phyloP scores from a whole-genome alignment of 2,797 vertebrate species.

The Scomberomorus guttatus region DNA sequence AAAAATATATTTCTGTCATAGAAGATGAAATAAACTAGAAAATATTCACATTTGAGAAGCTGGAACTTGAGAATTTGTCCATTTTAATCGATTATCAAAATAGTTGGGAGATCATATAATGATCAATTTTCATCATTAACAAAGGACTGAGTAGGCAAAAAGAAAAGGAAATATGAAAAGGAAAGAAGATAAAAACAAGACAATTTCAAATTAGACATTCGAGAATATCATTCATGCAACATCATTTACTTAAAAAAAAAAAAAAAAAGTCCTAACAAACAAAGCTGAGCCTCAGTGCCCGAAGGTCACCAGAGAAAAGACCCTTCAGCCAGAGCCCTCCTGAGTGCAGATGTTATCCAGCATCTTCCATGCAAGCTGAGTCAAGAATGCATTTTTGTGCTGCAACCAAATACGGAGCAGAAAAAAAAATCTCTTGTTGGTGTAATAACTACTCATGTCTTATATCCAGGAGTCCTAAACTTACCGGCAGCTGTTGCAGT shows the following conservation, averaged over 20 bases:
- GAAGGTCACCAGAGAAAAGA: conserved; percentile 48
- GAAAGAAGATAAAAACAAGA: not conserved
- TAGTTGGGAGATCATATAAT: too few species aligned
- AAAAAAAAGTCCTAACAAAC: not conserved
- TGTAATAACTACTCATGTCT: not conserved
- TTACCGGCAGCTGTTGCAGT: conserved; percentile 11
- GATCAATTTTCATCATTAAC: not conserved
- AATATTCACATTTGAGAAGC: not conserved
- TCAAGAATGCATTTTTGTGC: conserved; percentile 73
- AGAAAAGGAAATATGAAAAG: not conserved
- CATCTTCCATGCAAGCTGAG: conserved; percentile 66
- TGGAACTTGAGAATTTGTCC: too few species aligned
- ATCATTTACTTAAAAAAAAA: not conserved
- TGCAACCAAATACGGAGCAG: conserved; percentile 12
- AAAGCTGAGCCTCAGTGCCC: not conserved
- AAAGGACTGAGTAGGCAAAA: not conserved
- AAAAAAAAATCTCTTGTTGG: not conserved
- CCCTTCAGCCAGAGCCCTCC: conserved; percentile 25
- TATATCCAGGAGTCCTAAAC: not conserved
- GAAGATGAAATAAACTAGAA: not conserved
- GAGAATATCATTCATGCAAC: conserved; percentile 24
- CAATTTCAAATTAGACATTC: not conserved
- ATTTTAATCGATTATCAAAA: too few species aligned
- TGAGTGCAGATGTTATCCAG: conserved; percentile 29
- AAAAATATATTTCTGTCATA: not conserved